These are phyloP conservation scores for Drosophila murphyi DNA, from an alignment of 1,140 invertebrate genomes.

Conservation along the genomic window DNA sequence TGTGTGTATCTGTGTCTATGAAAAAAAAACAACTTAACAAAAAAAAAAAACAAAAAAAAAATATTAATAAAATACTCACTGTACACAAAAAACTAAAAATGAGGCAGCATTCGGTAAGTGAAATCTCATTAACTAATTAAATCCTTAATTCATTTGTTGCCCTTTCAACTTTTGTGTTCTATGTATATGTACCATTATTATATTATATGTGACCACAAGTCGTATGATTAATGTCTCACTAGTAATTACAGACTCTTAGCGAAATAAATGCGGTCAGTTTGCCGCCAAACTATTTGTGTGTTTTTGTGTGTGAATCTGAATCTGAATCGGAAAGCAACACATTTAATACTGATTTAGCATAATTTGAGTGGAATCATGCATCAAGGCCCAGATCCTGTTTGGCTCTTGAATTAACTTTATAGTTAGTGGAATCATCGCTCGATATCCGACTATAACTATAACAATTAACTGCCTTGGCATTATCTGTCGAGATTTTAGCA, in stretches of 20 bases:
- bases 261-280: background rate
- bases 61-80: slow-evolving; percentile 13
- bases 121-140: slow-evolving; percentile 18
- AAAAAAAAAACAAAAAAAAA: background rate
- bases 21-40: slow-evolving; percentile 8
- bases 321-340: background rate
- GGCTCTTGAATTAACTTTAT: no score
- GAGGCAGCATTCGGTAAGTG: slow-evolving; percentile 54
- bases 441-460: no score
- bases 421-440: no score
- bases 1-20: slow-evolving; percentile 58
- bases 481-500: no score
- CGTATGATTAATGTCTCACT: slow-evolving; percentile 17
- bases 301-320: background rate
- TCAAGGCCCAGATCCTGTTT: no score
- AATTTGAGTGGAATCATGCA: no score
- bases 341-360: no score
- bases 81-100: slow-evolving; percentile 13
- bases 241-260: background rate
- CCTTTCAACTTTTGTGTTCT: slow-evolving; percentile 1
- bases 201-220: slow-evolving; percentile 1
- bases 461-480: no score
- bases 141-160: slow-evolving; percentile 32
- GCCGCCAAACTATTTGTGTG: background rate
- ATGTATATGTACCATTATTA: background rate